These are phyloP conservation scores for Strix occidentalis DNA, from an alignment of 2,797 vertebrate genomes.

Conservation along the genomic window DNA sequence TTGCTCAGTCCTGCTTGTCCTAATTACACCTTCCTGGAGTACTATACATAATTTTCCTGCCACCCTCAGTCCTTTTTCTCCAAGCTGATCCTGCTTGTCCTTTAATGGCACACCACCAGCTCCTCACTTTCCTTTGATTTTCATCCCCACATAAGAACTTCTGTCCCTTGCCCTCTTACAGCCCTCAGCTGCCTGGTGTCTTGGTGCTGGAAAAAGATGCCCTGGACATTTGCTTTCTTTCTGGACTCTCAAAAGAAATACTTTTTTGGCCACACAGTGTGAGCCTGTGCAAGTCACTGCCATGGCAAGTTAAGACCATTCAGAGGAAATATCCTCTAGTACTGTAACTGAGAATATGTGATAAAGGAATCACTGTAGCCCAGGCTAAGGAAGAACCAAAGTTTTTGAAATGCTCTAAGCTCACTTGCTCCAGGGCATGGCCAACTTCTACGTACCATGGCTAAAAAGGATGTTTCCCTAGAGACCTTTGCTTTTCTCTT, in stretches of 20 bases:
- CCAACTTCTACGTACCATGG: rapidly evolving
- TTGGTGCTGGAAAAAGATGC: background rate
- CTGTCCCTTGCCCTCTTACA: background rate
- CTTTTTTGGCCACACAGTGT: background rate
- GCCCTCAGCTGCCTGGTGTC: background rate
- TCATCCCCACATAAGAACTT: background rate
- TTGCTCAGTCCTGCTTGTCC: background rate
- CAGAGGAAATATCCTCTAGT: background rate
- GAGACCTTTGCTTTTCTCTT: background rate
- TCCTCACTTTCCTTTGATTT: background rate
- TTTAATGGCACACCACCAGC: background rate
- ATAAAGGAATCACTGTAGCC: background rate
- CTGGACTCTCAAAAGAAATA: background rate
- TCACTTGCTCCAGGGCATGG: background rate
- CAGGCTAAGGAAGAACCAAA: background rate
- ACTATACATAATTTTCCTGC: background rate
- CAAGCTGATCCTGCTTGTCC: background rate
- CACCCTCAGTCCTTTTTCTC: background rate
- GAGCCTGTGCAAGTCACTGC: background rate
- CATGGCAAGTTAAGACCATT: background rate
- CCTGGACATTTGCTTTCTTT: background rate
- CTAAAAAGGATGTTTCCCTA: background rate
- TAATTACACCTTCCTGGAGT: background rate
- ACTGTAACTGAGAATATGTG: background rate
- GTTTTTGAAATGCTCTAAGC: background rate